Percentiles rank a stretch among this genome's conserved stretches.
These are phyloP conservation scores for Hyperoplus lanceolatus DNA, from an alignment of 2,797 vertebrate genomes.

Conservation along the genomic window DNA sequence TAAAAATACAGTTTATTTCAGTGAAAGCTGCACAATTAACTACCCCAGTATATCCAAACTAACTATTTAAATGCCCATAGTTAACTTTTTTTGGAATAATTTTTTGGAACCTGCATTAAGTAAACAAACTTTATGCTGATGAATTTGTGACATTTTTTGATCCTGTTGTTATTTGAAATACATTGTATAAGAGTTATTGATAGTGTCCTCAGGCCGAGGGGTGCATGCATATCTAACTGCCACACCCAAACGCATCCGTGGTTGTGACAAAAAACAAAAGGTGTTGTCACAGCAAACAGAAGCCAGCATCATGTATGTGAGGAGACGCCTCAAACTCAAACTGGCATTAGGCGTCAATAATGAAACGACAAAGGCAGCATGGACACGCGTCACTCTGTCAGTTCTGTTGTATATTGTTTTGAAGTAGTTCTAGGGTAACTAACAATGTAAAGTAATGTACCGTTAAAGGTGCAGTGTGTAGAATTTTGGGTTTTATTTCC, in stretches of 20 bases:
- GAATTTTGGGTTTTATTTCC: no score
- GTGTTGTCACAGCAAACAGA: conserved; percentile 78
- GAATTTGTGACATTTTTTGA: neutral
- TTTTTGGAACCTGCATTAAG: no score
- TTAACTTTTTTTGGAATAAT: no score
- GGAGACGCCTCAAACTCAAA: conserved; percentile 10
- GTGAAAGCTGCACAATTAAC: no score
- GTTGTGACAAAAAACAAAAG: conserved; percentile 56
- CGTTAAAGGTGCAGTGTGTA: no score
- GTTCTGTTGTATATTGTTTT: neutral
- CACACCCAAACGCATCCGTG: neutral
- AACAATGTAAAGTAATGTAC: neutral
- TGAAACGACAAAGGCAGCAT: conserved; percentile 7
- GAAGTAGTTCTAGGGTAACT: neutral
- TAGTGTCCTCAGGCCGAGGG: no score
- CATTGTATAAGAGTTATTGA: no score
- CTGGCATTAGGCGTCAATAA: conserved; percentile 8
- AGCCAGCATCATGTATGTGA: conserved; percentile 32
- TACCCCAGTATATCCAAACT: no score
- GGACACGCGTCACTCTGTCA: neutral
- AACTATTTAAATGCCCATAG: no score
- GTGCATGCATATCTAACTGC: neutral
- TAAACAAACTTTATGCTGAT: neutral
- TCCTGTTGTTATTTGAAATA: neutral
- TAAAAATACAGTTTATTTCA: no score